Conservation (phyloP, 2,888 invertebrate genomes). For the Diplolepis rosae region DNA sequence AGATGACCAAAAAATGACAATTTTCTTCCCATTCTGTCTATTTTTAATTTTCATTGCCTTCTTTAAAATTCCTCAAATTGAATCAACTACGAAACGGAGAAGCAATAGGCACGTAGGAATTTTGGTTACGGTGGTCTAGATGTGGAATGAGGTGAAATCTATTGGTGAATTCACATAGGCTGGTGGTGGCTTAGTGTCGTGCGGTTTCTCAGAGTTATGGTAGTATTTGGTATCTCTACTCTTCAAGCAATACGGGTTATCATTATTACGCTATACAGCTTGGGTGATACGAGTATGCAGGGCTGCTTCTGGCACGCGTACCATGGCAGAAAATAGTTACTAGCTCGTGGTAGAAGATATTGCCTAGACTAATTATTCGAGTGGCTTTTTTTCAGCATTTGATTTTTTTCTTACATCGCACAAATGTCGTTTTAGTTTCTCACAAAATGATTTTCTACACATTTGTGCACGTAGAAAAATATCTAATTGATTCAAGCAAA, state of each 20-base stretch:
- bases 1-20: too few species aligned
- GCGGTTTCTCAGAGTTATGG: constrained; percentile 45
- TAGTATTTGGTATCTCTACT: constrained; percentile 59
- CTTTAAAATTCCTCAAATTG: constrained; percentile 31
- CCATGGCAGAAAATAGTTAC: not conserved
- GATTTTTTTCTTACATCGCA: too few species aligned
- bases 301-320: constrained; percentile 11
- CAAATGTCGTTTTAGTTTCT: too few species aligned
- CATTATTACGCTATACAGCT: constrained; percentile 63
- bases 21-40: too few species aligned
- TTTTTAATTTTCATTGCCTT: constrained; percentile 33
- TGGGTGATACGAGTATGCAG: constrained; percentile 49
- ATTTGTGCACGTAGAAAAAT: too few species aligned
- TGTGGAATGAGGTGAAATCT: constrained; percentile 26
- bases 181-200: constrained; percentile 37
- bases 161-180: constrained; percentile 28
- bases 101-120: constrained; percentile 49
- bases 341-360: too few species aligned
- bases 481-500: too few species aligned
- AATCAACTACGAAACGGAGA: constrained; percentile 46
- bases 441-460: too few species aligned
- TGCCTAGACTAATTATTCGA: too few species aligned
- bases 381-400: too few species aligned
- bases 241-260: constrained; percentile 66
- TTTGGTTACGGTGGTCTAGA: constrained; percentile 34